Evolutionary conservation across 2,888 invertebrate genomes (phyloP).

Genomic region (Argyra leucocephala): DNA sequence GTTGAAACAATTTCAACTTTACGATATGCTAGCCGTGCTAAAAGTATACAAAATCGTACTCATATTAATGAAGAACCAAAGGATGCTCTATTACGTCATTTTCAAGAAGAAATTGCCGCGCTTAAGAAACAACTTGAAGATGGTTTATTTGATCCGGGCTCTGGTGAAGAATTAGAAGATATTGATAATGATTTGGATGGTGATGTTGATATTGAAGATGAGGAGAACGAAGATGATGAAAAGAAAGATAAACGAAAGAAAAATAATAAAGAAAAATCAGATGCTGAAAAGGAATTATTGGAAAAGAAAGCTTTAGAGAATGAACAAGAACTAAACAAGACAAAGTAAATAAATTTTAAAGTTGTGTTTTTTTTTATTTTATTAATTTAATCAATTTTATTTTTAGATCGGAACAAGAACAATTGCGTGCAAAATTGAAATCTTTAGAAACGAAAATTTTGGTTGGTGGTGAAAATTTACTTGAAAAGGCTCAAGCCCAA

Average conservation of each 20-base stretch:
- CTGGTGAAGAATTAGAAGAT: constrained; percentile 35
- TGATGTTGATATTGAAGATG: constrained; percentile 44
- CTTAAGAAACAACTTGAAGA: constrained; percentile 78
- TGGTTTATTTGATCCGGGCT: constrained; percentile 40
- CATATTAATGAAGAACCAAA: constrained; percentile 96
- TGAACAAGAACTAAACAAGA: constrained; percentile 64
- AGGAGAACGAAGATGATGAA: constrained; percentile 49
- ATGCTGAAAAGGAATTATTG: constrained; percentile 56
- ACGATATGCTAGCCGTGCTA: constrained; percentile 93
- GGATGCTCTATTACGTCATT: constrained; percentile 87
- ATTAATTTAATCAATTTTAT: constrained; percentile 12
- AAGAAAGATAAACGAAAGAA: constrained; percentile 48
- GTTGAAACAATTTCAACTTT: constrained; percentile 96
- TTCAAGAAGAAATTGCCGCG: constrained; percentile 92
- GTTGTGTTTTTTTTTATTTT: not conserved
- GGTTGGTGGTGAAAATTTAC: constrained; percentile 93
- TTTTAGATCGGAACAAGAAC: constrained; percentile 58
- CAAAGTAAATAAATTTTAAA: constrained; percentile 48
- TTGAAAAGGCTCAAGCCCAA: constrained; percentile 94
- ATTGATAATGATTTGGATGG: constrained; percentile 50
- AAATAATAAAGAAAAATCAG: constrained; percentile 45
- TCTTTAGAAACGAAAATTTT: constrained; percentile 91
- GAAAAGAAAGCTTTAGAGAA: constrained; percentile 57
- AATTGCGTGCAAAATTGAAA: constrained; percentile 72
- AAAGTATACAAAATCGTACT: constrained; percentile 93